Base-by-base conservation (phyloP, 2,113 vertebrate species). In the human region DNA sequence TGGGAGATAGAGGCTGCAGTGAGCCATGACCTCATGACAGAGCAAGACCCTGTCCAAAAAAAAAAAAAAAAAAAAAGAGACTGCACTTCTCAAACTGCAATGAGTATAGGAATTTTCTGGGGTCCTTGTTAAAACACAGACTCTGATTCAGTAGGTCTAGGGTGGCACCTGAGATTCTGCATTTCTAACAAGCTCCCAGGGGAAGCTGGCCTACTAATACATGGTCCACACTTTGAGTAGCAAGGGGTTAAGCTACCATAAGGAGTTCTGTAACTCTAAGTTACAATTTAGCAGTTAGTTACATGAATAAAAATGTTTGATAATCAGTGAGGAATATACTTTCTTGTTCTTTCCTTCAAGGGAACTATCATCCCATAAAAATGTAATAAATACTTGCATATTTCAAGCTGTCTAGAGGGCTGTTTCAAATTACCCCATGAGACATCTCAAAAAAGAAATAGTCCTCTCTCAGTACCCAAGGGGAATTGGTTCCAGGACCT, bases 311-410 rank as follows among this genome's bases (percentile, higher is more conserved):
- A 83, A 7, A 76, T 35, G 81, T 48, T 75, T 52, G 27, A 61
- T 79, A 35, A 80, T 85, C 80, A 79, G 32, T 70, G 22, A 85
- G 85, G 40, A 61, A 9, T 38, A 9, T 75, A 32, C 52, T 92
- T 89, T 76, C 40, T 38, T 88, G 43, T 68, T 85, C 75, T 96
- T 92, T 55, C 57, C 68, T 89, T 70, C 79, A 64, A 40, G n/a
- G 6, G 14, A 89, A n/a, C 48, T 73, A 70, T 85, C 40, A 75
- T 73, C 3, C n/a, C 30, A 52, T 75, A 87, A 95, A 85, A 92
- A 84, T 8, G 23, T n/a, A 23, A 80, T 23, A 16, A 92, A 75
- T 48, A 43, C 7, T 78, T 87, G 78, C 6, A 10, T 32, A 79
- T 79, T 76, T 85, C 64, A 81, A 91, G 88, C 40, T 85, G 85